Conservation (phyloP, 2,113 vertebrate species). For the Paedocypris sp. region DNA sequence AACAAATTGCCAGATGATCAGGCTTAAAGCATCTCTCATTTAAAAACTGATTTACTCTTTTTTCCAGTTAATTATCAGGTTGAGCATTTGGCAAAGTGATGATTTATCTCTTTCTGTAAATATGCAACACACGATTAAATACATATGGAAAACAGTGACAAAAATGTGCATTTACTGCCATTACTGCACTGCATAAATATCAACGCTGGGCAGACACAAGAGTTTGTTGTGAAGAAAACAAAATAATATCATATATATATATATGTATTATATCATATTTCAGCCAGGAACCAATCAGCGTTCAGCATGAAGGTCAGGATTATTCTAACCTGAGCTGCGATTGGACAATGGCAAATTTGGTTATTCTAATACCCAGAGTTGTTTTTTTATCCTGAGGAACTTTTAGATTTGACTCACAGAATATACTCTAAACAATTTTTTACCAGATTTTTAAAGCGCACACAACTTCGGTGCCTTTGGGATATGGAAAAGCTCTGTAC, state of each 20-base stretch:
- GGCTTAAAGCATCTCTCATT: too few species aligned
- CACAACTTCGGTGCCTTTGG: slow-evolving; percentile 4
- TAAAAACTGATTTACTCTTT: too few species aligned
- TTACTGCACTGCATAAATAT: too few species aligned
- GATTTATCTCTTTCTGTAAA: neutral
- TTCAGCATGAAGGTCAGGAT: neutral
- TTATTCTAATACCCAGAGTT: neutral
- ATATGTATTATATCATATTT: neutral
- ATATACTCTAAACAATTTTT: slow-evolving; percentile 27
- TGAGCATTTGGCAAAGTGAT: too few species aligned
- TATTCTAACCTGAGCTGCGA: neutral
- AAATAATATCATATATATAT: too few species aligned
- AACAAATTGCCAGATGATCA: too few species aligned
- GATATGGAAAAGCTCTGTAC: slow-evolving; percentile 25
- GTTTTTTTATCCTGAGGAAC: slow-evolving; percentile 1
- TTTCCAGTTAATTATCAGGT: too few species aligned
- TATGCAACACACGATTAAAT: neutral
- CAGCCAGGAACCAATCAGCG: slow-evolving; percentile 10
- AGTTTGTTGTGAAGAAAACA: too few species aligned
- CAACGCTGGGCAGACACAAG: too few species aligned
- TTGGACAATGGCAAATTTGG: neutral
- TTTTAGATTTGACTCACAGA: slow-evolving; percentile 10
- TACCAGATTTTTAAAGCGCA: slow-evolving; percentile 23
- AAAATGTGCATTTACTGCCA: too few species aligned
- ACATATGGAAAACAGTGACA: too few species aligned